These are phyloP conservation scores for Parotocinclus haroldoi DNA, from an alignment of 2,797 vertebrate species.

Conservation along the genomic window DNA sequence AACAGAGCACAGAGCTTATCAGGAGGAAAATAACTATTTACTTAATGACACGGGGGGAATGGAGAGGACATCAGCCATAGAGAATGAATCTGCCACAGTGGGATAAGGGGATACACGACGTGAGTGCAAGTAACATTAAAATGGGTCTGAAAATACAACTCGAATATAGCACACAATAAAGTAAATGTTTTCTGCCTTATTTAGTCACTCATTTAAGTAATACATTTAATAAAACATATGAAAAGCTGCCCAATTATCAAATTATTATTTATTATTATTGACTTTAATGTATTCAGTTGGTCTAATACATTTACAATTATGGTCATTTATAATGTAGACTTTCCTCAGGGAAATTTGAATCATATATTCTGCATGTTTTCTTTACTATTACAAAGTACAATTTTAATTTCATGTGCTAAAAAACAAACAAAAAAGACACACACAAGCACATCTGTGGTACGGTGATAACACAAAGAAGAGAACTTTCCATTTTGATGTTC, in stretches of 20 bases:
- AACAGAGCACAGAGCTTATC: constrained; percentile 18
- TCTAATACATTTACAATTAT: too few relatives aligned
- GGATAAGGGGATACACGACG: constrained; percentile 4
- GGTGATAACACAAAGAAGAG: not conserved
- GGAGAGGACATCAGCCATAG: constrained; percentile 17
- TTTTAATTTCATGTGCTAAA: too few relatives aligned
- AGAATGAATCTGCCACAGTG: constrained; percentile 25
- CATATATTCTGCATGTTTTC: too few relatives aligned
- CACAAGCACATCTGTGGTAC: not conserved
- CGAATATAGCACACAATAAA: constrained; percentile 1
- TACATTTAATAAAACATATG: too few relatives aligned
- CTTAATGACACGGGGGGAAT: constrained; percentile 26
- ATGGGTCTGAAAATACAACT: constrained; percentile 1
- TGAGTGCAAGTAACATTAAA: constrained; percentile 8
- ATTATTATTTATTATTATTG: too few relatives aligned
- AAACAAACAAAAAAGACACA: not conserved
- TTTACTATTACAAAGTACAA: too few relatives aligned
- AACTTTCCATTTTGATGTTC: constrained; percentile 14
- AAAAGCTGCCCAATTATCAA: too few relatives aligned
- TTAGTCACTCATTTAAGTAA: too few relatives aligned
- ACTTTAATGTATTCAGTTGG: too few relatives aligned
- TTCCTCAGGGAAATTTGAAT: too few relatives aligned
- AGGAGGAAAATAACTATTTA: constrained; percentile 31
- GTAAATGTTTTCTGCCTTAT: not conserved
- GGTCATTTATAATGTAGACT: too few relatives aligned